These are phyloP conservation scores for Mallotus villosus DNA, from an alignment of 2,797 vertebrate species.

Conservation along the genomic window DNA sequence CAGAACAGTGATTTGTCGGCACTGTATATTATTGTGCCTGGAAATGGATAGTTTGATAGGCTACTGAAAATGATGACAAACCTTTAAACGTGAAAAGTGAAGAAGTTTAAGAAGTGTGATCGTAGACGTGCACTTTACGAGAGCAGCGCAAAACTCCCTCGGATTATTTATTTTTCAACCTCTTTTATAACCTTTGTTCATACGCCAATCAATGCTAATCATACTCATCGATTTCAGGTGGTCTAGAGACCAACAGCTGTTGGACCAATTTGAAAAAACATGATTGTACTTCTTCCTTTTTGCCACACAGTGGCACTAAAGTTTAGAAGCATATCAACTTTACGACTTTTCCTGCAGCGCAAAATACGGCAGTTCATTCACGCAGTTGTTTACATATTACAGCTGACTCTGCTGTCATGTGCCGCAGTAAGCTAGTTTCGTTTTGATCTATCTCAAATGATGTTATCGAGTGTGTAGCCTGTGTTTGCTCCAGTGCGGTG, in stretches of 20 bases:
- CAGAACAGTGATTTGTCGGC: no score
- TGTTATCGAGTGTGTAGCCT: neutral
- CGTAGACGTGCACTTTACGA: slow-evolving; percentile 40
- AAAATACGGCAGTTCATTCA: slow-evolving; percentile 21
- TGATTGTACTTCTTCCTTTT: neutral
- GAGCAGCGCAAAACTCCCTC: slow-evolving; percentile 34
- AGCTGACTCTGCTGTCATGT: neutral
- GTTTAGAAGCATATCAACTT: neutral
- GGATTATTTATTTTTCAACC: no score
- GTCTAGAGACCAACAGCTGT: no score
- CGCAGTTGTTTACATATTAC: slow-evolving; percentile 12
- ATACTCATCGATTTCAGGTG: slow-evolving; percentile 2
- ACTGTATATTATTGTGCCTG: no score
- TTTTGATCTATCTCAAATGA: neutral
- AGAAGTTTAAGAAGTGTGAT: slow-evolving; percentile 24
- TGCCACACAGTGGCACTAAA: slow-evolving; percentile 5
- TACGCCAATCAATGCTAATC: neutral
- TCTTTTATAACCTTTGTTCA: neutral
- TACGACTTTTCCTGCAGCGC: slow-evolving; percentile 3
- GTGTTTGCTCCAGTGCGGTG: neutral
- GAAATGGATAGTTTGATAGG: no score
- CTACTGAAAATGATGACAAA: slow-evolving; percentile 3
- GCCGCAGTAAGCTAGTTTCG: neutral
- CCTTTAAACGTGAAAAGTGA: slow-evolving; percentile 30
- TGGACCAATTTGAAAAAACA: no score